These are phyloP conservation scores for Nesidiocoris tenuis DNA, from an alignment of 2,888 invertebrate species.

Conservation along the genomic window DNA sequence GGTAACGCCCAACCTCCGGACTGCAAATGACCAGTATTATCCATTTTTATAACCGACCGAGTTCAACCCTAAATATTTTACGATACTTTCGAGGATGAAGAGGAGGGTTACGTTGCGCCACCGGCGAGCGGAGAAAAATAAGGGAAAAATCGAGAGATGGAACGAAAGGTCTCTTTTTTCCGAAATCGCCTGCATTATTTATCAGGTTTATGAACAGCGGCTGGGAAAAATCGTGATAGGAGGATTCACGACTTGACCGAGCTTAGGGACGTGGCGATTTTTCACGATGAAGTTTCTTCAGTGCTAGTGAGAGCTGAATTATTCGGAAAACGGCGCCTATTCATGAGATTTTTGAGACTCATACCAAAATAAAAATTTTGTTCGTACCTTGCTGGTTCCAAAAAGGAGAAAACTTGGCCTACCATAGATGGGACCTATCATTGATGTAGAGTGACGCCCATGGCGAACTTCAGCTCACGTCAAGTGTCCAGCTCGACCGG, in stretches of 20 bases:
- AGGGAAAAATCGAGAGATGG: constrained; percentile 4
- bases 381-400: no score
- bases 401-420: no score
- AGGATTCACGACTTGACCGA: not conserved
- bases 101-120: not conserved
- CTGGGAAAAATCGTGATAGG: not conserved
- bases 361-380: no score
- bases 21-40: constrained; percentile 41
- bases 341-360: no score
- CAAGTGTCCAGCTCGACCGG: no score
- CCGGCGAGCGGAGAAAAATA: not conserved
- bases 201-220: not conserved
- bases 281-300: no score
- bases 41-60: constrained; percentile 39
- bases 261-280: not conserved
- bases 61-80: constrained; percentile 38
- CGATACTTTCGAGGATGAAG: constrained; percentile 31
- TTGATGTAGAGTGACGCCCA: no score
- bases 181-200: not conserved
- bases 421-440: no score
- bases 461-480: no score
- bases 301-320: no score
- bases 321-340: no score
- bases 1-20: constrained; percentile 13
- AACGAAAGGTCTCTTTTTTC: constrained; percentile 1